Evolutionary conservation across 2,888 invertebrate species (phyloP).

Genomic region (Chymomyza amoena): DNA sequence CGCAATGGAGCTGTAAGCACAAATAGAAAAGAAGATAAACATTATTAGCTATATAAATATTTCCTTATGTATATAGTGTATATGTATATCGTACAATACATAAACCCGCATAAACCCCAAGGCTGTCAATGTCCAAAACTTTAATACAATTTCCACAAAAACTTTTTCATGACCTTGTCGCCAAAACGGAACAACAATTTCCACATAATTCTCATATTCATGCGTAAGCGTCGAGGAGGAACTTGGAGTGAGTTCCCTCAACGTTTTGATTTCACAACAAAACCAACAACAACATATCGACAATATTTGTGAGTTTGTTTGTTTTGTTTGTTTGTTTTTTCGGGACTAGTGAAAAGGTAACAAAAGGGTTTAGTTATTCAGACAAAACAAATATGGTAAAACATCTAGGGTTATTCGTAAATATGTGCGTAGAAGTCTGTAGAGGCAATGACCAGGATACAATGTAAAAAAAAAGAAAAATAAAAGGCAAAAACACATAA

Average conservation of each 20-base stretch:
- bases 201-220: slow-evolving; percentile 50
- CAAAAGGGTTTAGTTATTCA: slow-evolving; percentile 45
- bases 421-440: neutral
- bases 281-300: neutral
- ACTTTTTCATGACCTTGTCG: slow-evolving; percentile 28
- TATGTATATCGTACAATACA: neutral
- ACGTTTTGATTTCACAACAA: slow-evolving; percentile 46
- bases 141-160: slow-evolving; percentile 27
- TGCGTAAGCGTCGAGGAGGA: slow-evolving; percentile 39
- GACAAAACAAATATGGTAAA: slow-evolving; percentile 15
- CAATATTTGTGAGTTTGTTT: slow-evolving; percentile 24
- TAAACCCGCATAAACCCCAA: neutral
- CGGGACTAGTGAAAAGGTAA: slow-evolving; percentile 34
- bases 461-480: neutral
- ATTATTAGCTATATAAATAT: slow-evolving; percentile 8
- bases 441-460: neutral
- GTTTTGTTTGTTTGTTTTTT: slow-evolving; percentile 15
- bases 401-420: slow-evolving; percentile 4
- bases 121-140: neutral
- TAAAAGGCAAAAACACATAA: neutral
- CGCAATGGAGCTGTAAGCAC: slow-evolving; percentile 36
- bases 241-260: too few relatives aligned
- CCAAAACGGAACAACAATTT: slow-evolving; percentile 30
- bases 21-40: slow-evolving; percentile 4
- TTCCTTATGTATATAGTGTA: slow-evolving; percentile 1